Evolutionary conservation across 2,113 vertebrate genomes (phyloP).

Genomic region (Cinclus mexicanus): DNA sequence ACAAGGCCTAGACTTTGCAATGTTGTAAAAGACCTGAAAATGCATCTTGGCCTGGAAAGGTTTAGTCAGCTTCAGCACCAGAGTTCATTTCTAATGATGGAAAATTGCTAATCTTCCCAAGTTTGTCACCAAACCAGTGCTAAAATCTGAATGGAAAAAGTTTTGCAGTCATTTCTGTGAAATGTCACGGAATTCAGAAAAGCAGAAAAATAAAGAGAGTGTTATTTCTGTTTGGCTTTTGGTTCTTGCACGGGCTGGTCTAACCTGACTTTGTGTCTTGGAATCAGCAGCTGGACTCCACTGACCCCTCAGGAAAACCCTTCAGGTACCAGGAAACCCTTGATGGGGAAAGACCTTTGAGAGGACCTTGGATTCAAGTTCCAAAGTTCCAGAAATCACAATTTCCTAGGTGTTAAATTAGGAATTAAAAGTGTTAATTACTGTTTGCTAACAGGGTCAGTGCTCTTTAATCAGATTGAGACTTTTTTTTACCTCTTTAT

Average conservation of each 20-base stretch:
- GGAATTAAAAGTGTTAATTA: neutral
- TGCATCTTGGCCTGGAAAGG: conserved; percentile 14
- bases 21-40: conserved; percentile 21
- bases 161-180: conserved; percentile 48
- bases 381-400: neutral
- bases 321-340: neutral
- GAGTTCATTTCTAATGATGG: conserved; percentile 23
- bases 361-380: neutral
- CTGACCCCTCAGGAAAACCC: neutral
- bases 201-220: neutral
- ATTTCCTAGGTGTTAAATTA: neutral
- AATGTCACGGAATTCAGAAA: conserved; percentile 32
- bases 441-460: neutral
- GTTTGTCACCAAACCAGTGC: conserved; percentile 49
- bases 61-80: conserved; percentile 28
- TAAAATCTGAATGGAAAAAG: conserved; percentile 56
- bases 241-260: neutral
- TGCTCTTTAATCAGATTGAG: neutral
- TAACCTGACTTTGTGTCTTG: neutral
- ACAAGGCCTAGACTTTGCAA: neutral
- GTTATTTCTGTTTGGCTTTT: neutral
- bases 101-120: conserved; percentile 60
- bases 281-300: neutral
- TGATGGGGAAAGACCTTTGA: neutral
- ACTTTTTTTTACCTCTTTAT: neutral